Evolutionary conservation across 2,888 invertebrate species (phyloP).

Genomic region (Campoletis raptor): DNA sequence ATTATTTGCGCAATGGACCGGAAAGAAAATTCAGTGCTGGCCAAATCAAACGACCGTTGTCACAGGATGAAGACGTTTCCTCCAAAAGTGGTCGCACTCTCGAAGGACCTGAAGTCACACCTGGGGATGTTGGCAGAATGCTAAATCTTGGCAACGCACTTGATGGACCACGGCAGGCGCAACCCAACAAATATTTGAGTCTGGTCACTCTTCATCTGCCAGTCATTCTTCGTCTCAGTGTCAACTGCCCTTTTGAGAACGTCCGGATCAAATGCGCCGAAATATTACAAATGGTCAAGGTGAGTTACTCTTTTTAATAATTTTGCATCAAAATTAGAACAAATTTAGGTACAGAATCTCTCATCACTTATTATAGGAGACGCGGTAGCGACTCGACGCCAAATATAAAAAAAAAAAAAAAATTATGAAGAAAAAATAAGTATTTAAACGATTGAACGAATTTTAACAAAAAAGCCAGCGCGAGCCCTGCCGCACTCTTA

Average conservation of each 20-base stretch:
- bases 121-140: constrained; percentile 84
- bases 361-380: not conserved
- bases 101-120: constrained; percentile 84
- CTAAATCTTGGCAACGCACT: constrained; percentile 83
- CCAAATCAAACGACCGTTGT: constrained; percentile 80
- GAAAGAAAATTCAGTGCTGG: constrained; percentile 82
- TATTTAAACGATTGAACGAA: no score
- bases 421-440: no score
- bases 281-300: constrained; percentile 87
- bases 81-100: constrained; percentile 81
- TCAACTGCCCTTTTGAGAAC: constrained; percentile 87
- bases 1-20: constrained; percentile 75
- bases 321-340: not conserved
- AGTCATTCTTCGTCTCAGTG: constrained; percentile 87
- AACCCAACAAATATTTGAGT: constrained; percentile 86
- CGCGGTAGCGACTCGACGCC: no score
- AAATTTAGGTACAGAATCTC: not conserved
- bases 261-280: constrained; percentile 87
- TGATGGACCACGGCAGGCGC: constrained; percentile 82
- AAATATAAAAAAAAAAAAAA: no score
- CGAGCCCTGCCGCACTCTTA: no score
- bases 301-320: constrained; percentile 77
- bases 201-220: constrained; percentile 86
- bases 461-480: no score
- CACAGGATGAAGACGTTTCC: constrained; percentile 82